Conservation (phyloP, 2,113 vertebrate genomes). For the Hassar affinis region DNA sequence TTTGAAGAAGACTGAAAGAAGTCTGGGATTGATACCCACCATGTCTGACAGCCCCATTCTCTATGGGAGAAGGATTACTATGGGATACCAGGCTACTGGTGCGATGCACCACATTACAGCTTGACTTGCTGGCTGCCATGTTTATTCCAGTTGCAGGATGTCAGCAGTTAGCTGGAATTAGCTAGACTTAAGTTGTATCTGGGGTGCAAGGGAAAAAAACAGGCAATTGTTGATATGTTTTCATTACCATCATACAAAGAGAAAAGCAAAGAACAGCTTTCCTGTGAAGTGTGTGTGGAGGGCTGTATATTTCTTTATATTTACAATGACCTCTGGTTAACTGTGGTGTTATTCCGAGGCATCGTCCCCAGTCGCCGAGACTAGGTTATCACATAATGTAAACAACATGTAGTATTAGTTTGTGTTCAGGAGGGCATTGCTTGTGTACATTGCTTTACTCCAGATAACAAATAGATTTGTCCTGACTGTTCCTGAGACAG, state of each 20-base stretch:
- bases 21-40: slow-evolving; percentile 38
- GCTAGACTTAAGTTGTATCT: neutral
- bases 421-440: slow-evolving; percentile 2
- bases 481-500: neutral
- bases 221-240: neutral
- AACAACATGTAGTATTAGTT: slow-evolving; percentile 52
- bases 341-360: slow-evolving; percentile 20
- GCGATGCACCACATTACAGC: slow-evolving; percentile 49
- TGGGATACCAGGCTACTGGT: neutral
- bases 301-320: neutral
- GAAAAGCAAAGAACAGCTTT: neutral
- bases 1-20: neutral
- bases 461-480: slow-evolving; percentile 23
- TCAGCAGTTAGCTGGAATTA: neutral
- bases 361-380: slow-evolving; percentile 23
- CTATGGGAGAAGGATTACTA: neutral
- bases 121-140: slow-evolving; percentile 60
- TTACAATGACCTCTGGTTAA: slow-evolving; percentile 55
- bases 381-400: slow-evolving; percentile 51
- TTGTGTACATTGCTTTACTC: slow-evolving; percentile 4
- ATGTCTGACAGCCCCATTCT: slow-evolving; percentile 42
- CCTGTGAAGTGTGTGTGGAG: neutral
- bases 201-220: neutral
- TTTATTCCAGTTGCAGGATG: slow-evolving; percentile 33
- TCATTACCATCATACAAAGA: neutral